A percentile compares a stretch with the other conserved stretches of the same genome.
Conservation (phyloP, 2,113 vertebrate species). For the Toxostoma redivivum region DNA sequence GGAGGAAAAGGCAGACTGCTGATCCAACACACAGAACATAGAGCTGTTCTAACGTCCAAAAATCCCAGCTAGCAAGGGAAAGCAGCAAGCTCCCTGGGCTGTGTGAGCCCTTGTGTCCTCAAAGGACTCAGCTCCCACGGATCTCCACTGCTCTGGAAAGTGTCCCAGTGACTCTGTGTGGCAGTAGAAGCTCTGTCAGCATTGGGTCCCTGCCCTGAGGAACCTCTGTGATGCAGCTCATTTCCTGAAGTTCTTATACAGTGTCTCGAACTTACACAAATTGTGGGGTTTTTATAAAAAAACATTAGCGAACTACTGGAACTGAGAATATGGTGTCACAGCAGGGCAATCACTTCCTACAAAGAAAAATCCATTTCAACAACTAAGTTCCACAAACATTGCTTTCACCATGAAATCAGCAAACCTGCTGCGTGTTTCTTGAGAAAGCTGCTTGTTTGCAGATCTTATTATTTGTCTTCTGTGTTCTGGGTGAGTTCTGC, state of each 20-base stretch:
- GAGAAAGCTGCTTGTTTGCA: background rate
- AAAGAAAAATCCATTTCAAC: background rate
- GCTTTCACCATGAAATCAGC: background rate
- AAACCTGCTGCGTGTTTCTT: background rate
- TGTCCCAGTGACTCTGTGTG: background rate
- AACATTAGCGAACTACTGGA: background rate
- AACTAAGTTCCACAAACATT: background rate
- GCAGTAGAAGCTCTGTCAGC: constrained; percentile 8
- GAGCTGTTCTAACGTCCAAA: background rate
- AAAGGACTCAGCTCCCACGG: background rate
- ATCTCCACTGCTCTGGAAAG: background rate
- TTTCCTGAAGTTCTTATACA: constrained; percentile 18
- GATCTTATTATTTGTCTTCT: background rate
- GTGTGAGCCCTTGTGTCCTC: background rate
- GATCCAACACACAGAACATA: background rate
- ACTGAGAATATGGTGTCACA: background rate
- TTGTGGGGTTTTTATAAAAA: background rate
- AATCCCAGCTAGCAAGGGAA: background rate
- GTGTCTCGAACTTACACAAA: background rate
- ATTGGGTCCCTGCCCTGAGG: background rate
- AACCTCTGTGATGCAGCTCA: background rate
- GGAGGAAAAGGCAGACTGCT: background rate
- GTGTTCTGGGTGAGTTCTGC: background rate
- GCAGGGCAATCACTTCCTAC: background rate
- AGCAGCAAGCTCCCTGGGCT: background rate